Evolutionary conservation across 2,888 invertebrate genomes (phyloP), one percentile per base, ranked within the genome.

Genomic region (Drosophila atroscutellata): DNA sequence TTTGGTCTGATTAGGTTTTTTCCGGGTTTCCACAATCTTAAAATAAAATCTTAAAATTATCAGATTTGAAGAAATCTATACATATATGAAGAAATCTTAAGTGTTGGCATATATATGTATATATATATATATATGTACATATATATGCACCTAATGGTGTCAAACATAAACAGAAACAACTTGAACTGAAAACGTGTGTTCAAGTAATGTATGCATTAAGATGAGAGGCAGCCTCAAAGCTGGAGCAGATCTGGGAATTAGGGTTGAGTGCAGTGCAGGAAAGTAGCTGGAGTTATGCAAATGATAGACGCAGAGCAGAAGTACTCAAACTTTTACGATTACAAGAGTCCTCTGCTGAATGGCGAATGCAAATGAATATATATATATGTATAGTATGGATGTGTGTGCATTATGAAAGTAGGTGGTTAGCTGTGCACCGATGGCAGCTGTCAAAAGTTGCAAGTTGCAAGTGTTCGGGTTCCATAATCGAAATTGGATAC

Each of bases 291-390:
- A 20, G 62, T 24, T 62, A 71, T 77, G 77, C 77, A 81, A 66
- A 66, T 77, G 72, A 77, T 61, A 76, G 81, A 76, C 52, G 65
- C 59, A 59, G 57, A 50, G 60, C 77, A 64, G 15, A 63, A 79
- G 65, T 50, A 52, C 34, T 59, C 49, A 81, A 77, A 77, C 55
- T 81, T 77, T 81, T 77, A 81, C 72, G 81, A 81, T 77, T 77
- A 77, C 77, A 66, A 62, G 72, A 71, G 51, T 47, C 51, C 81
- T 71, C 81, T 59, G 62, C 63, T 66, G 77, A 77, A 81, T 77
- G 81, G 60, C 66, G 39, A 75, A 75, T 77, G 80, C 71, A 76
- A 80, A 63, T 72, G 62, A 32, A 45, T n/a, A 30, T 20, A 28
- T 24, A 28, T 24, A n/a, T 26, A 28, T 28, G 6, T 4, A 28